Percentiles rank a stretch among this genome's conserved stretches.
Evolutionary conservation across 2,113 vertebrate genomes (phyloP).

Genomic region (Gavialis gangeticus): DNA sequence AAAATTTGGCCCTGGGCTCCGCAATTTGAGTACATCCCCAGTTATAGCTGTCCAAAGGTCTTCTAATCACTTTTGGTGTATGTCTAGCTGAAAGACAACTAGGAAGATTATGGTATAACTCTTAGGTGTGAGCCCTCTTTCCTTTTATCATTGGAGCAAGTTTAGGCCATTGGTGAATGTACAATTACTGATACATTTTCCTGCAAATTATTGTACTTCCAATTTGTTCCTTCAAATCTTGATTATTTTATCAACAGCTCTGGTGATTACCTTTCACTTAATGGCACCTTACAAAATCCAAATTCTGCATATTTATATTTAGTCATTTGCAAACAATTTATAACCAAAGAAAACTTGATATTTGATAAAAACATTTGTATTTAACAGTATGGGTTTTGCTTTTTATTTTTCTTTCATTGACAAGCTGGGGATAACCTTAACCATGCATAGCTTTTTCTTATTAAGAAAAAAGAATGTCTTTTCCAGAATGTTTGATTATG

Average conservation of each 20-base stretch:
- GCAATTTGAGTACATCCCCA: too few species aligned
- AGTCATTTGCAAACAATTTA: background rate
- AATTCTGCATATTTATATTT: background rate
- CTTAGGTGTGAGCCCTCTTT: background rate
- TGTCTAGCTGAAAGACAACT: background rate
- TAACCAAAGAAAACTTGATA: background rate
- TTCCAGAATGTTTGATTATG: conserved; percentile 55
- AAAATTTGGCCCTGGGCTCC: too few species aligned
- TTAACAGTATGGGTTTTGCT: background rate
- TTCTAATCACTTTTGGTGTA: background rate
- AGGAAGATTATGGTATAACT: background rate
- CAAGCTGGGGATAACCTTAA: background rate
- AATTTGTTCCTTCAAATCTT: background rate
- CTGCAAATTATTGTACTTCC: background rate
- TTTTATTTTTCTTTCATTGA: background rate
- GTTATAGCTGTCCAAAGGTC: background rate
- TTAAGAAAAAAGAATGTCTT: conserved; percentile 39
- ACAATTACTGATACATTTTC: background rate
- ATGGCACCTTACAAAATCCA: background rate
- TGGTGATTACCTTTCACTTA: background rate
- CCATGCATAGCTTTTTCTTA: background rate
- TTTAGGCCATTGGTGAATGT: background rate
- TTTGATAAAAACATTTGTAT: background rate
- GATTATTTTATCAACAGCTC: background rate
- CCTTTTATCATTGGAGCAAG: background rate